These are phyloP conservation scores for Mustela nigripes DNA, from an alignment of 2,113 vertebrate species.

Conservation along the genomic window DNA sequence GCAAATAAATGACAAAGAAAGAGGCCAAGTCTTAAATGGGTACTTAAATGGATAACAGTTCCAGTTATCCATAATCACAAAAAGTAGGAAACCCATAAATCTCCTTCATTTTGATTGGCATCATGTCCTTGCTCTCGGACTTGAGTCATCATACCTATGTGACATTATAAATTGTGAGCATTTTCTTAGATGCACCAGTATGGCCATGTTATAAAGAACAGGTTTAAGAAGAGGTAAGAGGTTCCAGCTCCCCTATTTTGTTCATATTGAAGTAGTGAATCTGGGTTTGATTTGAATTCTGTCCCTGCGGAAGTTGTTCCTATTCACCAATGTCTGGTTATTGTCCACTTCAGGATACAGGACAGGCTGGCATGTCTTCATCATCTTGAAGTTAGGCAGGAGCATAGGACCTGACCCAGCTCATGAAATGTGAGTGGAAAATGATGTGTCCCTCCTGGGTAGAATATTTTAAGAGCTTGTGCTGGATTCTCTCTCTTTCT, in stretches of 20 bases:
- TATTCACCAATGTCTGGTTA: neutral
- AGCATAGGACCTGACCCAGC: neutral
- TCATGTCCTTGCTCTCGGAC: neutral
- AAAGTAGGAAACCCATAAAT: neutral
- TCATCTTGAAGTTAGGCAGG: neutral
- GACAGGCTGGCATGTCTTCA: neutral
- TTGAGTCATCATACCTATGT: neutral
- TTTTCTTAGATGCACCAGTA: neutral
- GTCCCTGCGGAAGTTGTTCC: neutral
- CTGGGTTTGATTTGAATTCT: neutral
- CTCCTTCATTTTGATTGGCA: neutral
- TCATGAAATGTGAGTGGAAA: neutral
- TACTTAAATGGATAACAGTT: neutral
- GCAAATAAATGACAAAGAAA: neutral
- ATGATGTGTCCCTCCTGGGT: neutral
- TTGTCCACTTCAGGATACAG: neutral
- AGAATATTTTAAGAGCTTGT: neutral
- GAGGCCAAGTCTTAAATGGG: neutral
- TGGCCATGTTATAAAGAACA: neutral
- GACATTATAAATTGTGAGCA: neutral
- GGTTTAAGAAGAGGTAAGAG: neutral
- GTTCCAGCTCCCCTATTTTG: neutral
- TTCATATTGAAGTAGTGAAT: neutral
- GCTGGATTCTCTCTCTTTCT: neutral
- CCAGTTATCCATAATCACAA: neutral